phyloP scores from a whole-genome alignment of 2,113 vertebrate genomes.

The Caranx melampygus region DNA sequence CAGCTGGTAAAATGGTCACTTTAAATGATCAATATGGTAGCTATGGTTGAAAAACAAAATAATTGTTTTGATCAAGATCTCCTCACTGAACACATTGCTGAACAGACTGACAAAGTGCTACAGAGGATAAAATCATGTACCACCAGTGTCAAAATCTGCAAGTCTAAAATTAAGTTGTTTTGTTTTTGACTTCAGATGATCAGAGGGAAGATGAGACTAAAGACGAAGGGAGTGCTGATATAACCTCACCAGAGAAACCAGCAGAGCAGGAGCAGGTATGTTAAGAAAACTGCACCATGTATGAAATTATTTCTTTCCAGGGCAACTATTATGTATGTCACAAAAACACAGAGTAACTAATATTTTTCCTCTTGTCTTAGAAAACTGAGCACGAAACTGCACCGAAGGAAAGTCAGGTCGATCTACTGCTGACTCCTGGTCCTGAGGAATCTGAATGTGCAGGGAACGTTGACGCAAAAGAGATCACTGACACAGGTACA shows the following conservation, averaged over 20 bases:
- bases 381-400: conserved; percentile 48
- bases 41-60: neutral
- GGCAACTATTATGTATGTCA: neutral
- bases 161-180: neutral
- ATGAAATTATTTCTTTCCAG: neutral
- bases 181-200: conserved; percentile 39
- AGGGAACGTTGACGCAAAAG: conserved; percentile 41
- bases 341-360: neutral
- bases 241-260: conserved; percentile 9
- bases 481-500: conserved; percentile 42
- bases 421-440: conserved; percentile 6
- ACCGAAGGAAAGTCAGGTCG: conserved; percentile 17
- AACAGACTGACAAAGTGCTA: neutral
- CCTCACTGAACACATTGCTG: neutral
- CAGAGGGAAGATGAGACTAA: conserved; percentile 38
- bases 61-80: too few relatives aligned
- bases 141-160: neutral
- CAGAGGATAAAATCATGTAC: neutral
- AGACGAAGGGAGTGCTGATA: conserved; percentile 4
- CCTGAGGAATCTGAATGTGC: conserved; percentile 30
- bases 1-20: conserved; percentile 33
- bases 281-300: neutral
- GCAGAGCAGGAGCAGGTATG: conserved; percentile 43
- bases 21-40: neutral
- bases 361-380: conserved; percentile 13